Conservation (phyloP, 2,888 invertebrate genomes). For the Torymus texanus region DNA sequence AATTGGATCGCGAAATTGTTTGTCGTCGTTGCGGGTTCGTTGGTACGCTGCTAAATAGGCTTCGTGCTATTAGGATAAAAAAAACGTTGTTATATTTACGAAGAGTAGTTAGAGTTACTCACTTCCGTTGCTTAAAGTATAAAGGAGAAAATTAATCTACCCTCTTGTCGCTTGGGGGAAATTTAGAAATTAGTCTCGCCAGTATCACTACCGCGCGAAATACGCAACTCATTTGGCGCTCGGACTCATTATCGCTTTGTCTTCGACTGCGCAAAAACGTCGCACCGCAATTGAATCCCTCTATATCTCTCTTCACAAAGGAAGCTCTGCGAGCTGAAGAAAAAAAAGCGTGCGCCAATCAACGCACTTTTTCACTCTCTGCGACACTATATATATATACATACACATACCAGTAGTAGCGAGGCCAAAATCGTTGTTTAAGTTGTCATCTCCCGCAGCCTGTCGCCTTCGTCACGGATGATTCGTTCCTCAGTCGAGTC, state of each 20-base stretch:
- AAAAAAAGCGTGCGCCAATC: background rate
- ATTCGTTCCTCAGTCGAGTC: slow-evolving; percentile 20
- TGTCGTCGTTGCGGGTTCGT: background rate
- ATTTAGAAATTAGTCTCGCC: slow-evolving; percentile 9
- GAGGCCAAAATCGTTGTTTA: slow-evolving; percentile 35
- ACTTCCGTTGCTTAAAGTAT: no score
- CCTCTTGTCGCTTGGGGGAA: background rate
- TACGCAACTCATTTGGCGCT: background rate
- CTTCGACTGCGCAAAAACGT: background rate
- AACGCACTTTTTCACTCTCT: no score
- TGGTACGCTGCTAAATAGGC: no score
- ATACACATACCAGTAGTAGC: background rate
- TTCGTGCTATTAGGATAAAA: no score
- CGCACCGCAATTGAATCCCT: slow-evolving; percentile 17
- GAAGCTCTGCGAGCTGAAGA: background rate
- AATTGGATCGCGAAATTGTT: slow-evolving; percentile 22
- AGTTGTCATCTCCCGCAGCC: slow-evolving; percentile 21
- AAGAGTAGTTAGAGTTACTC: no score
- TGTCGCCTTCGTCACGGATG: slow-evolving; percentile 28
- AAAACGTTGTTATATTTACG: no score
- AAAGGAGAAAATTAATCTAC: no score
- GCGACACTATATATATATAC: no score
- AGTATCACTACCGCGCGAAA: background rate
- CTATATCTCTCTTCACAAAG: background rate
- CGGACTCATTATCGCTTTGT: slow-evolving; percentile 13